Evolutionary conservation across 2,888 invertebrate species (phyloP).

Genomic region (Fissipunctia ypsillon): DNA sequence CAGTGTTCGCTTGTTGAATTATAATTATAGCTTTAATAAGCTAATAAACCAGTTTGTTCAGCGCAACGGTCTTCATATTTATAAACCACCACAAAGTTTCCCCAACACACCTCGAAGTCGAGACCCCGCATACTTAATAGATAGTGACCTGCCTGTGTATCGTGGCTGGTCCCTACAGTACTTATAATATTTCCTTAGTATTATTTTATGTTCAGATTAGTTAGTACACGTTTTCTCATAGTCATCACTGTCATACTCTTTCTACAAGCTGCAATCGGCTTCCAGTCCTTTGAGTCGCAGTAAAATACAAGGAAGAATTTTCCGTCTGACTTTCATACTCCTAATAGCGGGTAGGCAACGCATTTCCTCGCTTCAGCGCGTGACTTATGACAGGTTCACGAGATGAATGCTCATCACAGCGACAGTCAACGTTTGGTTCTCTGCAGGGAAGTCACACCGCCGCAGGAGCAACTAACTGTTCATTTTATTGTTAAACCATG

Average conservation of each 20-base stretch:
- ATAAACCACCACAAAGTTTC: too few relatives aligned
- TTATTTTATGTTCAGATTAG: neutral
- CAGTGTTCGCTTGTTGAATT: too few relatives aligned
- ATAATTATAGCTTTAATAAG: too few relatives aligned
- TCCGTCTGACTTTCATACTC: neutral
- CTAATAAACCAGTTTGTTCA: too few relatives aligned
- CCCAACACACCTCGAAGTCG: too few relatives aligned
- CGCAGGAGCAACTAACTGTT: slow-evolving; percentile 12
- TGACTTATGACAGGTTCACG: neutral
- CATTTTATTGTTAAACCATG: slow-evolving; percentile 6
- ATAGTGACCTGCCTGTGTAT: too few relatives aligned
- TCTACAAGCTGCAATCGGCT: neutral
- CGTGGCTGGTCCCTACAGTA: too few relatives aligned
- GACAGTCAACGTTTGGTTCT: slow-evolving; percentile 39
- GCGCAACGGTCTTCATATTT: too few relatives aligned
- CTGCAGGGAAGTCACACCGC: slow-evolving; percentile 8
- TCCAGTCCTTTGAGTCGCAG: neutral
- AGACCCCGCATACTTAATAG: too few relatives aligned
- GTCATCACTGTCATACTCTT: neutral
- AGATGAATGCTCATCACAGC: slow-evolving; percentile 40
- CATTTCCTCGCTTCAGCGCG: slow-evolving; percentile 23
- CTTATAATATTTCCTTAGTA: neutral
- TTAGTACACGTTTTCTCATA: neutral
- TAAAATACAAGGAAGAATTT: neutral
- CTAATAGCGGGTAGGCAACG: neutral